Conservation (phyloP, 2,888 invertebrate genomes). For the Lasioglossum pauxillum region DNA sequence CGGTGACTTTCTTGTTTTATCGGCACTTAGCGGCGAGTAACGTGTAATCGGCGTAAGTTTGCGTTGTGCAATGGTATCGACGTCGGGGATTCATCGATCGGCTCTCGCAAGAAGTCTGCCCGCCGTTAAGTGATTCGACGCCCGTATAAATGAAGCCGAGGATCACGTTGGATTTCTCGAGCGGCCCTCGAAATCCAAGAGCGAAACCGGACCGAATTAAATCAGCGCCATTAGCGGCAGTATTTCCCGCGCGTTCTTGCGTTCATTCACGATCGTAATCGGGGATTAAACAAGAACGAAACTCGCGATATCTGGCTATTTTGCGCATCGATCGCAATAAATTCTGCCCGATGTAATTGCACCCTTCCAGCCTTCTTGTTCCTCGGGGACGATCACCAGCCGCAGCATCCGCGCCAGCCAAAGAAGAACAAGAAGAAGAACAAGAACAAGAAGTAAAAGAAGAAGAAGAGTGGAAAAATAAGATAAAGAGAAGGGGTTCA, state of each 20-base stretch:
- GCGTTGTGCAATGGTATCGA: conserved; percentile 5
- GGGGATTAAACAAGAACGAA: conserved; percentile 55
- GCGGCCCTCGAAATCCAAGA: background rate
- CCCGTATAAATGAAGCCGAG: conserved; percentile 31
- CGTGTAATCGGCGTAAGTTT: conserved; percentile 4
- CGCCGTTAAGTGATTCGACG: conserved; percentile 26
- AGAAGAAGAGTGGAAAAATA: background rate
- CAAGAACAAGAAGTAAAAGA: background rate
- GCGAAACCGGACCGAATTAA: conserved; percentile 43
- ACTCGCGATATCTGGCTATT: conserved; percentile 56
- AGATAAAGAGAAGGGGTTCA: background rate
- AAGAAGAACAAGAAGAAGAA: background rate
- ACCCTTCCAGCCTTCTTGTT: conserved; percentile 24
- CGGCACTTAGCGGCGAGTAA: background rate
- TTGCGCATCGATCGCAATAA: conserved; percentile 64
- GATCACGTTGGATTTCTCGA: conserved; percentile 19
- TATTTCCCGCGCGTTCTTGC: conserved; percentile 48
- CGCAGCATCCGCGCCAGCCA: background rate
- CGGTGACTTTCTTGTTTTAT: conserved; percentile 7
- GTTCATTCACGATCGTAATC: conserved; percentile 58
- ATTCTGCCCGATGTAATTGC: conserved; percentile 60
- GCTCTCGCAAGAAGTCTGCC: background rate
- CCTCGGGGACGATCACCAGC: conserved; percentile 25
- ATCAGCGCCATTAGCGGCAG: conserved; percentile 44
- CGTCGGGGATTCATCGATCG: conserved; percentile 5